Conservation (phyloP, 1,140 invertebrate genomes). For the Homarus americanus region DNA sequence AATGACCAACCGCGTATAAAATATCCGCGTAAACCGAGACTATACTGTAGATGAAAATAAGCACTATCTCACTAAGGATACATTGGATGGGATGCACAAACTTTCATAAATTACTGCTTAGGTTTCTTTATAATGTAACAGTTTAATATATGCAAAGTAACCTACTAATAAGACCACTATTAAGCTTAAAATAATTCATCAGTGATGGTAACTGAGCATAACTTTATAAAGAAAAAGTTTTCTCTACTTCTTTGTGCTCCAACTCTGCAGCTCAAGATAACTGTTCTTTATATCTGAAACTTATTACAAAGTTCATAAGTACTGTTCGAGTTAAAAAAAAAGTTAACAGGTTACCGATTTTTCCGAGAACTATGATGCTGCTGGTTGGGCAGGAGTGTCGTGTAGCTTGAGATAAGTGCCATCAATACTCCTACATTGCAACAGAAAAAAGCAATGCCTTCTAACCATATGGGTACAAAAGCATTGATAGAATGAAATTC, state of each 20-base stretch:
- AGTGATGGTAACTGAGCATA: too few relatives aligned
- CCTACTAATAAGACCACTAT: too few relatives aligned
- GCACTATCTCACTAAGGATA: too few relatives aligned
- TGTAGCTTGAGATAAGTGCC: constrained; percentile 83
- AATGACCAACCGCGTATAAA: too few relatives aligned
- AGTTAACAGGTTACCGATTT: constrained; percentile 40
- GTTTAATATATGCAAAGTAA: too few relatives aligned
- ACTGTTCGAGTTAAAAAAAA: background rate
- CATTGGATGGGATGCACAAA: too few relatives aligned
- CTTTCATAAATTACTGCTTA: too few relatives aligned
- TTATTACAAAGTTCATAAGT: background rate
- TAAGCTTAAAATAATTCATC: too few relatives aligned
- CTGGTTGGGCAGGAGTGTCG: background rate
- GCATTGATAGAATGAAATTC: constrained; percentile 93
- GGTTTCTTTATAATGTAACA: too few relatives aligned
- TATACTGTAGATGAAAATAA: too few relatives aligned
- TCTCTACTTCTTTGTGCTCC: background rate
- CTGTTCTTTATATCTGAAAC: background rate
- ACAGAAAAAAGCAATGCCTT: constrained; percentile 87
- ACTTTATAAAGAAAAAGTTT: background rate
- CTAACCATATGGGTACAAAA: constrained; percentile 89
- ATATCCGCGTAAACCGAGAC: too few relatives aligned
- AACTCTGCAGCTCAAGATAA: background rate
- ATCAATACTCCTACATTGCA: constrained; percentile 87
- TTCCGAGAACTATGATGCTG: constrained; percentile 50